These are phyloP conservation scores for Euwallacea fornicatus DNA, from an alignment of 1,140 invertebrate genomes.

Conservation along the genomic window DNA sequence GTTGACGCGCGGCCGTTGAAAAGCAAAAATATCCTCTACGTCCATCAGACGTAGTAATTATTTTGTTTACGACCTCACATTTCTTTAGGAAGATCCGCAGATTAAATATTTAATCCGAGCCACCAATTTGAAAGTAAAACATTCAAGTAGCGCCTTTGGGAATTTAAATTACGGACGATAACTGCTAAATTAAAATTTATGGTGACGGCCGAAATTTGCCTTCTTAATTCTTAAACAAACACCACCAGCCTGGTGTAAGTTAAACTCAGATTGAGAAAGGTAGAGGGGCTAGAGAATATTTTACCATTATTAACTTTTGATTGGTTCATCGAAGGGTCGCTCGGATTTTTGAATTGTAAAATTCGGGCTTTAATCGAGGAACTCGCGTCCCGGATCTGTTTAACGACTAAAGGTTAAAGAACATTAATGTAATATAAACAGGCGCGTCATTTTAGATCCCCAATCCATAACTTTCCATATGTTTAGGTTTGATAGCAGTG, in stretches of 20 bases:
- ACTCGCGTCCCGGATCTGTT: too few species aligned
- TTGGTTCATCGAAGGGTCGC: too few species aligned
- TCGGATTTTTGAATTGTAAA: too few species aligned
- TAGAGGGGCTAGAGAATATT: too few species aligned
- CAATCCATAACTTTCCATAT: background rate
- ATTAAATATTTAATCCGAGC: slow-evolving; percentile 13
- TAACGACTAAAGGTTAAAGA: too few species aligned
- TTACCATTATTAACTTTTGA: too few species aligned
- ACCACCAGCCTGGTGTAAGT: background rate
- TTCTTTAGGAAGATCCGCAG: background rate
- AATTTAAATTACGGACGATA: slow-evolving; percentile 16
- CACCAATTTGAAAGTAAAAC: slow-evolving; percentile 21
- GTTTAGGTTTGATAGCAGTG: background rate
- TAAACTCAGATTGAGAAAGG: background rate
- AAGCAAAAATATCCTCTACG: too few species aligned
- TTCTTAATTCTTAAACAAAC: slow-evolving; percentile 23
- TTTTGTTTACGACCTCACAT: too few species aligned
- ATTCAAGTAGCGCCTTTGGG: slow-evolving; percentile 9
- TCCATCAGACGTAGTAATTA: too few species aligned
- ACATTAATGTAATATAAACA: too few species aligned
- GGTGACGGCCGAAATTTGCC: slow-evolving; percentile 1
- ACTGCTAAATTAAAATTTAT: slow-evolving; percentile 22
- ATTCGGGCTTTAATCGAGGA: too few species aligned
- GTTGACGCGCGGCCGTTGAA: too few species aligned
- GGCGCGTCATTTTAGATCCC: background rate